Evolutionary conservation across 2,797 vertebrate species (phyloP), one percentile per base, ranked within the genome.

Genomic region (Sebastolobus alascanus): DNA sequence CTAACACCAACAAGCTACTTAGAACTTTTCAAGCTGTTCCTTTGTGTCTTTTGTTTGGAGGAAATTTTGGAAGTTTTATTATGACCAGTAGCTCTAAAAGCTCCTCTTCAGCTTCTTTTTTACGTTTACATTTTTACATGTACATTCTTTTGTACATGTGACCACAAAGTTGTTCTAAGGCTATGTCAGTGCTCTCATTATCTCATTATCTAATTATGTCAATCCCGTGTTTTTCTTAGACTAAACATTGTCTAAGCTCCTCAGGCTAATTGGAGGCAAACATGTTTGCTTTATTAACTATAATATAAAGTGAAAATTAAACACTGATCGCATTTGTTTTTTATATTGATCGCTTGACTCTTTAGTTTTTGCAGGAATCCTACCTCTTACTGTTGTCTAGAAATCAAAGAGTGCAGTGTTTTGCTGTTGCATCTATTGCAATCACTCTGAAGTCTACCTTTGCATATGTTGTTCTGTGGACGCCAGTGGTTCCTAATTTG

Each of bases 281-380:
- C 22, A 37, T 58, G 8, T 73, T 83, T 61, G 20, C 29, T 70
- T 58, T 50, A 61, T 64, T 56, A 29, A 69, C 46, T 63, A 43
- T 29, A 33, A 59, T 27, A 16, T 6, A 5, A 8, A 5, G 18
- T 68, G 5, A 52, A 68, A 52, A 37, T n/a, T 5, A 60, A 73
- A 10, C 35, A 27, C 14, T 72, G 13, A 52, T 58, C 2, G 22
- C 4, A 20, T 35, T 4, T 14, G 1, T 9, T 56, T 68, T 37
- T 55, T 35, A 14, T 25, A 35, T 6, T 22, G 5, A 18, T 68
- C 16, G 12, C 12, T n/a, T 50, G 25, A 31, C 58, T 69, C 5
- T 13, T 59, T 0, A 1, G 22, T n/a, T 22, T 73, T 40, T 68
- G 31, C 1, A 59, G 68, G 16, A 40, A n/a, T 54, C 13, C 11